Base-by-base conservation (phyloP, 2,888 invertebrate genomes). In the Drosophila borborema region DNA sequence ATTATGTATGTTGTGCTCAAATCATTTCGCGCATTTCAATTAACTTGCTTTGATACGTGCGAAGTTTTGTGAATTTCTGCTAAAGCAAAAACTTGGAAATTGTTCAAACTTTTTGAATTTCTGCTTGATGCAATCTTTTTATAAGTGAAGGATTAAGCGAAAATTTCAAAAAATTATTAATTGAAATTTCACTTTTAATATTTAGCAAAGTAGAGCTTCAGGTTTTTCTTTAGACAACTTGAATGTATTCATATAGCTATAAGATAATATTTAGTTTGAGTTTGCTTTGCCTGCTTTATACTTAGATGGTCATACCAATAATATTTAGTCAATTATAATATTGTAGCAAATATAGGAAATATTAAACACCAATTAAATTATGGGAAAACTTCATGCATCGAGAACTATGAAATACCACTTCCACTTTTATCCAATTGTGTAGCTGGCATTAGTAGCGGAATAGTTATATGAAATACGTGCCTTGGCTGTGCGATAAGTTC, bases 11-110 rank as follows among this genome's bases (percentile, higher is more conserved):
- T 66, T 72, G 55, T 68, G 58, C 51, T 64, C 66, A 71, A 83
- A 84, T 75, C 77, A 80, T 81, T 81, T 72, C 54, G 49, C 62
- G 85, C 89, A 90, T 90, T 90, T 90, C 87, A 87, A 87, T 90
- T 87, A 87, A 84, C 87, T 86, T 81, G 68, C 66, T 74, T 75
- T 74, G 75, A 71, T 86, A 69, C 67, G 70, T 56, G 48, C 46
- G 23, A 23, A 12, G 69, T 41, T 49, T 54, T 70, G 58, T 56
- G 28, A 48, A n/a, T 49, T 69, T 38, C 23, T 34, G 54, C 46
- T 34, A 12, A 40, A n/a, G 18, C 36, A 10, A 36, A 45, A 31
- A 20, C n/a, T 20, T 53, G 31, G 14, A n/a, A 54, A 46, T 31
- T 40, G 31, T 18, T 46, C 1, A 23, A 2, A n/a, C 34, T 66